Base-by-base conservation (phyloP, 2,797 vertebrate species). In the Sciaenops ocellatus region DNA sequence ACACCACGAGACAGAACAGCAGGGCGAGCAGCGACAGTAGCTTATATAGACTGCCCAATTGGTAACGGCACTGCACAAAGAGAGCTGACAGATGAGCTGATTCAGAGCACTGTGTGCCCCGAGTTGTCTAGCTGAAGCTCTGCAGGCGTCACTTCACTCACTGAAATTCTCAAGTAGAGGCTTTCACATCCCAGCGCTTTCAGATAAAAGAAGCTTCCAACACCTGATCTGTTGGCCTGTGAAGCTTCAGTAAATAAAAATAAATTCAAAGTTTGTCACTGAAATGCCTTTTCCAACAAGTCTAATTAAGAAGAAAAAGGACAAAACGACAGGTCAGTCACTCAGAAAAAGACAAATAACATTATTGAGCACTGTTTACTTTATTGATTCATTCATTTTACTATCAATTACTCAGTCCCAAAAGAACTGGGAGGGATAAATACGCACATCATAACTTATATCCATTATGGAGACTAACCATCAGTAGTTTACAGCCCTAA, bases 341-440 rank as follows among this genome's bases (percentile, higher is more conserved):
- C 59, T 64, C 57, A 78, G 20, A 46, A 63, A 72, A 70, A 73
- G 20, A 83, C 78, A 67, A 15, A 42, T 20, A 0, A 56, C 5
- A 60, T 30, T 26, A 44, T 63, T 79, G 54, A 81, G 59, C 57
- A 64, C 11, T 64, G 56, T 65, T 86, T 78, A 24, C 55, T 94
- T 91, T 86, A 88, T 90, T 92, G 61, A 76, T 80, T 80, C 28
- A 73, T 86, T 89, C 0, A 61, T 76, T 54, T 52, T 17, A 69
- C 69, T 73, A 73, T 80, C 38, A 78, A 26, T 67, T 65, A 47
- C 71, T 71, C 26, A 68, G 17, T 88, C 67, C 57, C 64, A 79
- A 64, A 73, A 22, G 54, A 74, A 66, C 6, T 72, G 41, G 24
- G 72, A 75, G 8, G 51, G 47, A 85, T 76, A 61, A 41, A 78